A percentile compares a stretch with the other conserved stretches of the same genome.
These are phyloP conservation scores for Aphelenchoides fujianensis DNA, from an alignment of 1,140 invertebrate species.

Conservation along the genomic window DNA sequence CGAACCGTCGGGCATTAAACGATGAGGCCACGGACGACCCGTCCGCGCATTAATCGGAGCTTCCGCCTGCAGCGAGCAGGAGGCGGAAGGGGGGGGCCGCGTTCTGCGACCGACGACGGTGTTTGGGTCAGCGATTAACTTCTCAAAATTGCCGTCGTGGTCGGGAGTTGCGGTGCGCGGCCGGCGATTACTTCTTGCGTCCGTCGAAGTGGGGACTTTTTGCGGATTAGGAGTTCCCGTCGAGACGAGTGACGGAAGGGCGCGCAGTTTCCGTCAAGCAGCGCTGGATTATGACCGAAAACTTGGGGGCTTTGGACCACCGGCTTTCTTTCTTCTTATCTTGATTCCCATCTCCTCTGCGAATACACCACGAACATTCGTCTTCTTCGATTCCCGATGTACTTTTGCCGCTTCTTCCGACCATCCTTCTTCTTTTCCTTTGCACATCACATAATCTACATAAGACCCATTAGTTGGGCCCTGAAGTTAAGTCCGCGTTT, in stretches of 20 bases:
- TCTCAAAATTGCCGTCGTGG: neutral
- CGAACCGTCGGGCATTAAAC: neutral
- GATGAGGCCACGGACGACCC: neutral
- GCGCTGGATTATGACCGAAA: neutral
- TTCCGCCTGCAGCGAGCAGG: neutral
- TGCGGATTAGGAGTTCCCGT: neutral
- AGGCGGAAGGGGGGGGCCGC: too few relatives aligned
- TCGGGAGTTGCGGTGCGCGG: neutral
- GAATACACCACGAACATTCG: neutral
- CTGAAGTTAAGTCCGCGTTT: neutral
- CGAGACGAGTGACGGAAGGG: neutral
- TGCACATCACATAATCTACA: neutral
- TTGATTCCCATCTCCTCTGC: neutral
- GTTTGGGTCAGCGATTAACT: neutral
- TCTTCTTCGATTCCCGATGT: neutral
- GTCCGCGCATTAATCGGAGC: neutral
- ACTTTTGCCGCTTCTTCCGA: too few relatives aligned
- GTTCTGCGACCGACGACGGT: too few relatives aligned
- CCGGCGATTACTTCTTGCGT: neutral
- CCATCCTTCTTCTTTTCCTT: neutral
- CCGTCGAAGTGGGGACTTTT: neutral
- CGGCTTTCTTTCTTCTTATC: neutral
- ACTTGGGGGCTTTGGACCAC: neutral
- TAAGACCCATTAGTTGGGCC: neutral
- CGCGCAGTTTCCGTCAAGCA: neutral